Conservation (phyloP, 2,888 invertebrate species). For the Drosophila phalerata region DNA sequence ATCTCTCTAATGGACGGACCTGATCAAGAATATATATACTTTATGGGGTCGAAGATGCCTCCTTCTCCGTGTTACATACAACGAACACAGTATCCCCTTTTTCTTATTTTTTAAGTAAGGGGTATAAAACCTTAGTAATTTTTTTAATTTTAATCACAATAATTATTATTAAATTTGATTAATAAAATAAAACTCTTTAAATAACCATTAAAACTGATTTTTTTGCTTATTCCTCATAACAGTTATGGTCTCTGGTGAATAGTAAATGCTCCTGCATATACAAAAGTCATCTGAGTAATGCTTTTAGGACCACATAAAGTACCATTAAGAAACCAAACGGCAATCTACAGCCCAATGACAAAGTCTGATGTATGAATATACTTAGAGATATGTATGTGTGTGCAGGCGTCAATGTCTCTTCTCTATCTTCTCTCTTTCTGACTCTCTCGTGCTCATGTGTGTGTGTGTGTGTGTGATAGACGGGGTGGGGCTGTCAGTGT, state of each 20-base stretch:
- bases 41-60: too few species aligned
- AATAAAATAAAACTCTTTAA: too few species aligned
- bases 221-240: too few species aligned
- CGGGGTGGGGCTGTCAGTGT: conserved; percentile 42
- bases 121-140: too few species aligned
- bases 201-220: too few species aligned
- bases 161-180: too few species aligned
- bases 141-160: too few species aligned
- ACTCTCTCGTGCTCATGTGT: not conserved
- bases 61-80: too few species aligned
- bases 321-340: conserved; percentile 32
- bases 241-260: not conserved
- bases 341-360: conserved; percentile 48
- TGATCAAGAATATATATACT: too few species aligned
- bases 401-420: conserved; percentile 14
- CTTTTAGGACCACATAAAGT: conserved; percentile 38
- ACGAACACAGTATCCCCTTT: too few species aligned
- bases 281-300: conserved; percentile 17
- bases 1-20: too few species aligned
- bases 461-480: conserved; percentile 10
- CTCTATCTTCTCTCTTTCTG: not conserved
- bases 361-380: conserved; percentile 57
- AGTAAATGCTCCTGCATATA: not conserved
- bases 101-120: too few species aligned
- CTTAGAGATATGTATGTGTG: conserved; percentile 16